Evolutionary conservation across 2,888 invertebrate species (phyloP).

Genomic region (Cheilosia grossa): DNA sequence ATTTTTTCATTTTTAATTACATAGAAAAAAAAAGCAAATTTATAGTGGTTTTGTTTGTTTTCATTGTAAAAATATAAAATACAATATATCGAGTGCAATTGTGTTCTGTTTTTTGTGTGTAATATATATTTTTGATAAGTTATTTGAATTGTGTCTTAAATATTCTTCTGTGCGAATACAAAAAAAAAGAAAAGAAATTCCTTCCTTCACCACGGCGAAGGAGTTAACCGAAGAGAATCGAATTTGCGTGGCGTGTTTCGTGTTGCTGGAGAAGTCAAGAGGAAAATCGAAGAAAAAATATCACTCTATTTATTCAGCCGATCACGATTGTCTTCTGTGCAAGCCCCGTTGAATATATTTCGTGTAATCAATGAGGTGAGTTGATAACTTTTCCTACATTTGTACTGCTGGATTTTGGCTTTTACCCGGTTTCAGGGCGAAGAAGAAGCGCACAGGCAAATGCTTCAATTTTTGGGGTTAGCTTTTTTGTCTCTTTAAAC

Average conservation of each 20-base stretch:
- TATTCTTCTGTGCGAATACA: constrained; percentile 1
- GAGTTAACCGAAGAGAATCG: constrained; percentile 26
- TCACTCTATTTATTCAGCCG: background rate
- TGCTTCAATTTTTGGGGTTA: constrained; percentile 32
- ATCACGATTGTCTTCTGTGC: constrained; percentile 8
- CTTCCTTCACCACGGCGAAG: constrained; percentile 18
- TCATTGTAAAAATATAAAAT: constrained; percentile 16
- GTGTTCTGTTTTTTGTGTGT: constrained; percentile 1
- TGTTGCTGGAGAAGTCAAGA: constrained; percentile 11
- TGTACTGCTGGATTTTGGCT: background rate
- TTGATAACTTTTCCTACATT: constrained; percentile 10
- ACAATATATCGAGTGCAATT: constrained; percentile 28
- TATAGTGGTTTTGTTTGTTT: constrained; percentile 17
- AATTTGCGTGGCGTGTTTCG: constrained; percentile 33
- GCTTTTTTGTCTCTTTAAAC: constrained; percentile 35
- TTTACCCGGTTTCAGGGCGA: constrained; percentile 25
- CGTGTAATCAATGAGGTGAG: constrained; percentile 64
- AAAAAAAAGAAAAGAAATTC: background rate
- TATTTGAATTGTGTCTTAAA: background rate
- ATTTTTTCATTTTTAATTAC: constrained; percentile 1
- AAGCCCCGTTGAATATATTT: constrained; percentile 22
- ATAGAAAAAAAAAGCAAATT: constrained; percentile 14
- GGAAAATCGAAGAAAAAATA: constrained; percentile 14
- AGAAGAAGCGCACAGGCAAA: background rate
- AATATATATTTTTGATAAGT: constrained; percentile 18